Evolutionary conservation across 1,140 invertebrate genomes (phyloP), one percentile per base, ranked within the genome.

Genomic region (Marisa cornuarietis): DNA sequence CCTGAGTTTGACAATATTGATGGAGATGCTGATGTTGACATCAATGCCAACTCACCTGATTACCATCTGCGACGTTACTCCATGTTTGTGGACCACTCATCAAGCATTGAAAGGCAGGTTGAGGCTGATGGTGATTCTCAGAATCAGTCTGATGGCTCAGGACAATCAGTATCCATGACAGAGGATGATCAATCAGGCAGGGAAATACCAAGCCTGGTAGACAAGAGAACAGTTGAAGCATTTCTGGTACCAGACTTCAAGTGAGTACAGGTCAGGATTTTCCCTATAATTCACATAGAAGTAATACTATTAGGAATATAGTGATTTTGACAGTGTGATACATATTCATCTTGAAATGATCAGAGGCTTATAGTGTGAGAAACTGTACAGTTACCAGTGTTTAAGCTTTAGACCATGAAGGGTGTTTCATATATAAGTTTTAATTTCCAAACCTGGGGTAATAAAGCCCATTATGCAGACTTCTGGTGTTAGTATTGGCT

Each of bases 41-140:
- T 80, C 69, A 80, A 80, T 69, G 79, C 79, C 22, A 80, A 80
- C 73, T 80, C 79, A 11, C 79, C 79, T 16, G 73, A 76, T 63
- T 80, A 66, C 66, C 79, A 76, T n/a, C 62, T 31, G 16, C 16
- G 31, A 10, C 26, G 9, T 7, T 61, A 76, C 58, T 31, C 42
- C 31, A 42, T 76, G 74, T 51, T 77, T 49, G 63, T 77, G 62
- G 76, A 77, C 49, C 76, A 77, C 65, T 68, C 65, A 20, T 42
- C 76, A 18, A 31, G 22, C n/a, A 13, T 22, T 22, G 54, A 68
- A 6, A 51, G 63, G 31, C 76, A 77, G 11, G 54, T 51, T 24
- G 76, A n/a, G 0, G n/a, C 49, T n/a, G 54, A 58, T 58, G 63
- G 42, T 31, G 49, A 61, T 31, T 49, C 61, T 65, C 9, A 26